Evolutionary conservation across 35 echinoderm and acorn worm genomes (phyloP).

Genomic region (Holothuria glaberrima): DNA sequence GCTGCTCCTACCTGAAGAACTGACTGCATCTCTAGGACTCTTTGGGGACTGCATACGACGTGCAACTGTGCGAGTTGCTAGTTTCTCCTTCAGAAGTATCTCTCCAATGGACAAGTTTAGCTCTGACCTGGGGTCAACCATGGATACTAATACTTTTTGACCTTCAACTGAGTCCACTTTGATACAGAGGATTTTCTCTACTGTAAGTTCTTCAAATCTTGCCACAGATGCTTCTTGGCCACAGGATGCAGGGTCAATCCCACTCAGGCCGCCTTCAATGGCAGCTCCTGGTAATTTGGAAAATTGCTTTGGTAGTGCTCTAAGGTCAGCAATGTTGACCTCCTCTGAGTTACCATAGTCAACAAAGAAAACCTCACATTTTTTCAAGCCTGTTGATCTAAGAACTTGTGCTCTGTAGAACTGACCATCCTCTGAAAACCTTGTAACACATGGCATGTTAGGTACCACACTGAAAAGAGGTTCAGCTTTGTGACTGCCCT

Average conservation of each 20-base stretch:
- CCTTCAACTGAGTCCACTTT: constrained; percentile 70
- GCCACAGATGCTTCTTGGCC: constrained; percentile 18
- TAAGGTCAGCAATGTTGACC: constrained; percentile 44
- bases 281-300: constrained; percentile 74
- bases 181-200: constrained; percentile 72
- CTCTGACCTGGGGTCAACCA: constrained; percentile 80
- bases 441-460: constrained; percentile 73
- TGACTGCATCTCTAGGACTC: not conserved
- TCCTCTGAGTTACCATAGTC: constrained; percentile 87
- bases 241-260: constrained; percentile 62
- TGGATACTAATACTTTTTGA: constrained; percentile 59
- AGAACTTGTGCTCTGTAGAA: constrained; percentile 69
- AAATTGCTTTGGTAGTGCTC: constrained; percentile 59
- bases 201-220: constrained; percentile 78
- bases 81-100: constrained; percentile 77
- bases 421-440: constrained; percentile 75
- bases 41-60: constrained; percentile 39
- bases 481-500: not conserved
- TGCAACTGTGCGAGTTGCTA: constrained; percentile 59
- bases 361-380: constrained; percentile 80
- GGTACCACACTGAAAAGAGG: constrained; percentile 15
- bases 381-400: constrained; percentile 40
- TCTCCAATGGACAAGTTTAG: constrained; percentile 75
- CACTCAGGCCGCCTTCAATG: constrained; percentile 75
- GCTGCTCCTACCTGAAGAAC: constrained; percentile 26